These are phyloP conservation scores for Lampris incognitus DNA, from an alignment of 2,113 vertebrate species.

Conservation along the genomic window DNA sequence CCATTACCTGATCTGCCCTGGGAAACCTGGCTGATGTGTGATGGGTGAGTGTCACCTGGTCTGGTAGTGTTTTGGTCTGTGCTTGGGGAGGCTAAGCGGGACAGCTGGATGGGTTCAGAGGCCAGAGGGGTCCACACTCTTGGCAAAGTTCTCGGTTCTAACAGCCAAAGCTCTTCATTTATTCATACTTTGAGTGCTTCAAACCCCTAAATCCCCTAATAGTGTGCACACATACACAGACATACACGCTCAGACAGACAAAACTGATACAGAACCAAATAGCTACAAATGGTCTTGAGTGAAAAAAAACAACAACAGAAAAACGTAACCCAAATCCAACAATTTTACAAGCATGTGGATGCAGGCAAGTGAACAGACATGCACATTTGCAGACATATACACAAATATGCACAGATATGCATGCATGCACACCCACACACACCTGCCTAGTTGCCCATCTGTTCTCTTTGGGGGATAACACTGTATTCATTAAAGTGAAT, in stretches of 20 bases:
- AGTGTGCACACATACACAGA: constrained; percentile 33
- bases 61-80: constrained; percentile 53
- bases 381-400: constrained; percentile 7
- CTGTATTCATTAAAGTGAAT: constrained; percentile 72
- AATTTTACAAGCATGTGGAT: constrained; percentile 35
- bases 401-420: constrained; percentile 1
- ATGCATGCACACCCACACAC: constrained; percentile 20
- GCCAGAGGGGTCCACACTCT: constrained; percentile 66
- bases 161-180: constrained; percentile 71
- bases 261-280: constrained; percentile 15
- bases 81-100: constrained; percentile 57
- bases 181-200: constrained; percentile 75
- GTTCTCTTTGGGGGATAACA: constrained; percentile 76
- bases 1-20: constrained; percentile 26
- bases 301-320: constrained; percentile 19
- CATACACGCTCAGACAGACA: constrained; percentile 32
- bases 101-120: constrained; percentile 70
- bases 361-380: constrained; percentile 35
- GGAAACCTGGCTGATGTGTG: constrained; percentile 41
- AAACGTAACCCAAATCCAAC: constrained; percentile 33
- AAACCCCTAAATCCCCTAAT: constrained; percentile 56
- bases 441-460: constrained; percentile 71
- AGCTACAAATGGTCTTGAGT: constrained; percentile 39
- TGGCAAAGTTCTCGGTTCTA: constrained; percentile 58
- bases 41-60: constrained; percentile 45